phyloP scores from a whole-genome alignment of 2,113 vertebrate species.

The Paradoxurus hermaphroditus region DNA sequence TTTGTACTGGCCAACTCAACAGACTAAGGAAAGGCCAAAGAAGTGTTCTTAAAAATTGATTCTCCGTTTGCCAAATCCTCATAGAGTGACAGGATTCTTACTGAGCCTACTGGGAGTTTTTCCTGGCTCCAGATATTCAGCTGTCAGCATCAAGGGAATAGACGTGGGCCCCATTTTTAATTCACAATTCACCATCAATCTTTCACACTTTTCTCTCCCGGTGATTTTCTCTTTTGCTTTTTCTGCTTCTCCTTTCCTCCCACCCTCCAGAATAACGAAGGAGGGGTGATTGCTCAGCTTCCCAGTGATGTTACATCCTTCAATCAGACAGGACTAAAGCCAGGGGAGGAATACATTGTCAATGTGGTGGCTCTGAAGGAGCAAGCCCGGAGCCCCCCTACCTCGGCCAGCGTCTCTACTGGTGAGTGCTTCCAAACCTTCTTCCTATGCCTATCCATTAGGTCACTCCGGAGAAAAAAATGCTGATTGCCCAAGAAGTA shows the following conservation, averaged over 20 bases:
- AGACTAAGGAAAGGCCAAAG: conserved; percentile 38
- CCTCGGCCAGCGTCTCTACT: conserved; percentile 91
- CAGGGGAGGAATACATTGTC: conserved; percentile 96
- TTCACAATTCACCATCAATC: neutral
- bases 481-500: neutral
- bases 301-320: conserved; percentile 96
- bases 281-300: conserved; percentile 95
- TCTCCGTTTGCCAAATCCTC: neutral
- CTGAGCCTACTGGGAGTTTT: neutral
- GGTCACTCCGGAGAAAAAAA: neutral
- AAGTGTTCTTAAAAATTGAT: conserved; percentile 46
- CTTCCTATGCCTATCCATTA: neutral
- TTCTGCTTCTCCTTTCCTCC: neutral
- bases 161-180: neutral
- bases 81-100: neutral
- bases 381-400: conserved; percentile 92
- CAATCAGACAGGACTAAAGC: conserved; percentile 94
- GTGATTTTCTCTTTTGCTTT: neutral
- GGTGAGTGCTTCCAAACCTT: conserved; percentile 83
- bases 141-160: neutral
- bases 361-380: conserved; percentile 95
- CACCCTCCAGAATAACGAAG: conserved; percentile 91
- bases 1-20: conserved; percentile 44
- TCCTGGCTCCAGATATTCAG: neutral
- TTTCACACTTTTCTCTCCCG: neutral